Conservation (phyloP, 2,888 invertebrate genomes). For the Drosophila flavopinicola region DNA sequence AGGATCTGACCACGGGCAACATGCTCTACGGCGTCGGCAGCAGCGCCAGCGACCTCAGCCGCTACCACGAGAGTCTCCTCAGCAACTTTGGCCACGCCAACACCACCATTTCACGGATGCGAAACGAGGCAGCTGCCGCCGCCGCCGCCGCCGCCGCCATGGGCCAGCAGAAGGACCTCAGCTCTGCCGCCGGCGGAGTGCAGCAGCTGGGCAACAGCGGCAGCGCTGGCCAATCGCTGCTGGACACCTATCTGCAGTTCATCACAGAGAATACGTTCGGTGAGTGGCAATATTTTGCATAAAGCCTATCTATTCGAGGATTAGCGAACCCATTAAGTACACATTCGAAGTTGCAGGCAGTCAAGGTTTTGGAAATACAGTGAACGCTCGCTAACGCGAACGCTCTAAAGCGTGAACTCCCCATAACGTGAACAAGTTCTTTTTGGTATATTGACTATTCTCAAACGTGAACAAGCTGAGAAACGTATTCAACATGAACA, state of each 20-base stretch:
- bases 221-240: slow-evolving; percentile 90
- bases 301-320: no score
- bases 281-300: slow-evolving; percentile 72
- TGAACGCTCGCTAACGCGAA: no score
- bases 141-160: slow-evolving; percentile 79
- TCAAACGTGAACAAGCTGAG: no score
- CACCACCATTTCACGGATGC: slow-evolving; percentile 88
- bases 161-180: slow-evolving; percentile 86
- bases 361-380: no score
- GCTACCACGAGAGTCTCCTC: slow-evolving; percentile 82
- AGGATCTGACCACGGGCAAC: slow-evolving; percentile 89
- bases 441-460: no score
- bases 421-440: no score
- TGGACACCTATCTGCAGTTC: slow-evolving; percentile 95
- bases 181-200: slow-evolving; percentile 85
- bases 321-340: no score
- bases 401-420: no score
- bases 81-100: slow-evolving; percentile 86
- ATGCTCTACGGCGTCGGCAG: slow-evolving; percentile 66
- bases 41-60: slow-evolving; percentile 79
- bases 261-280: slow-evolving; percentile 93
- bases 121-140: slow-evolving; percentile 85
- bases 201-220: slow-evolving; percentile 88
- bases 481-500: no score
- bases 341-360: no score